A percentile compares a stretch with the other conserved stretches of the same genome.
phyloP scores from a whole-genome alignment of 2,797 vertebrate species.

The Australoheros facetus region DNA sequence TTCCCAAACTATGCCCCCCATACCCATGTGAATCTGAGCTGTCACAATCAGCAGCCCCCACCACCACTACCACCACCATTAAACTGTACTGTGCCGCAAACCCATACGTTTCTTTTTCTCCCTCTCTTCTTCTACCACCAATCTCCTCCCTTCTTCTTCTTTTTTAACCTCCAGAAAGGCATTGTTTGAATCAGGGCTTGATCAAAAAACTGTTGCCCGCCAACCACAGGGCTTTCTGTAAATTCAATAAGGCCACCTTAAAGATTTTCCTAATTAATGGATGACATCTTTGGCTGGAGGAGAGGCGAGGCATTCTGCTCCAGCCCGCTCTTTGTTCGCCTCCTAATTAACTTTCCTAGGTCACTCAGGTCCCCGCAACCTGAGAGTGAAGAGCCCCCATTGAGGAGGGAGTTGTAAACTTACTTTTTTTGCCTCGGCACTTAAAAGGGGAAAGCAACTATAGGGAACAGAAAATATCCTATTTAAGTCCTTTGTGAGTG shows the following conservation, averaged over 20 bases:
- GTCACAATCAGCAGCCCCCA: constrained; percentile 84
- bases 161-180: constrained; percentile 86
- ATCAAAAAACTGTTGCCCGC: constrained; percentile 99
- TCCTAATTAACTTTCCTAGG: constrained; percentile 99
- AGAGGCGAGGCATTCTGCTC: constrained; percentile 99
- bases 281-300: constrained; percentile 99
- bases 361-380: constrained; percentile 99
- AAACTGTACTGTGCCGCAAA: constrained; percentile 91
- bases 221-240: constrained; percentile 97
- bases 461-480: constrained; percentile 99
- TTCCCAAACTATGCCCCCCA: constrained; percentile 94
- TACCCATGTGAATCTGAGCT: constrained; percentile 97
- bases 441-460: constrained; percentile 98
- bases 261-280: constrained; percentile 99
- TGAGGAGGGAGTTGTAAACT: constrained; percentile 99
- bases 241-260: constrained; percentile 99
- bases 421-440: constrained; percentile 99
- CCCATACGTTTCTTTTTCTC: constrained; percentile 84
- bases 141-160: constrained; percentile 83
- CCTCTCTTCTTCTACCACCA: constrained; percentile 70
- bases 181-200: constrained; percentile 91
- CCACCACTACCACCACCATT: constrained; percentile 61
- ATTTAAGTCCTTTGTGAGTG: constrained; percentile 97
- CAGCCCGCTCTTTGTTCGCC: constrained; percentile 99
- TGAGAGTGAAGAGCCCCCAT: constrained; percentile 99